These are phyloP conservation scores for Cynopterus brachyotis DNA, from an alignment of 2,113 vertebrate species.

Conservation along the genomic window DNA sequence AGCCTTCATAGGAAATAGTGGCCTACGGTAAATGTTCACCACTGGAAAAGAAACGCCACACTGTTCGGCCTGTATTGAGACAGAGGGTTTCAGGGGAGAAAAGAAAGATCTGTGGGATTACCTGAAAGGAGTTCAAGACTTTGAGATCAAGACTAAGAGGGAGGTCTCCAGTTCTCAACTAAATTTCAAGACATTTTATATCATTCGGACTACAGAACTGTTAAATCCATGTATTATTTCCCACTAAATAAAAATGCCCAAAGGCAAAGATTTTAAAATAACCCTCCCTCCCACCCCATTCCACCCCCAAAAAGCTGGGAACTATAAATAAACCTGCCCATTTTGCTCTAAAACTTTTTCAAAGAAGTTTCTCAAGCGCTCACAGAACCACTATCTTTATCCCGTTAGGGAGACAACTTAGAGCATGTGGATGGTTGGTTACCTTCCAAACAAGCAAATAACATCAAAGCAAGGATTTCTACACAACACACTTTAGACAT, in stretches of 20 bases:
- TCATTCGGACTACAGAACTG: neutral
- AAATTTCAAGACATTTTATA: neutral
- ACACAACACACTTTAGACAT: neutral
- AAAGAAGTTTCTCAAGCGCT: neutral
- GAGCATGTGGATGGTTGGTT: neutral
- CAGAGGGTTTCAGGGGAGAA: neutral
- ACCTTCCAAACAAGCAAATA: slow-evolving; percentile 36
- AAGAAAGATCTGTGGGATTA: neutral
- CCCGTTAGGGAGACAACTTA: neutral
- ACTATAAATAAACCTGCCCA: neutral
- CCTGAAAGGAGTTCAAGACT: neutral
- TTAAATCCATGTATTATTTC: neutral
- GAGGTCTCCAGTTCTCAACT: neutral
- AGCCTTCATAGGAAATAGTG: neutral
- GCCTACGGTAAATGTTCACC: neutral
- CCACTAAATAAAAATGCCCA: slow-evolving; percentile 7
- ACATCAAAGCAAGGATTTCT: neutral
- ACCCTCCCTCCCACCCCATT: neutral
- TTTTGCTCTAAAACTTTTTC: neutral
- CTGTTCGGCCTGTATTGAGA: neutral
- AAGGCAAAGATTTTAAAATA: slow-evolving; percentile 47
- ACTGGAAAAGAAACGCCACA: neutral
- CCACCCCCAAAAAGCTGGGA: neutral
- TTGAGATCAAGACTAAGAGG: neutral
- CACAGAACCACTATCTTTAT: neutral